Evolutionary conservation across 2,888 invertebrate species (phyloP).

Genomic region (Drosophila bunnanda): DNA sequence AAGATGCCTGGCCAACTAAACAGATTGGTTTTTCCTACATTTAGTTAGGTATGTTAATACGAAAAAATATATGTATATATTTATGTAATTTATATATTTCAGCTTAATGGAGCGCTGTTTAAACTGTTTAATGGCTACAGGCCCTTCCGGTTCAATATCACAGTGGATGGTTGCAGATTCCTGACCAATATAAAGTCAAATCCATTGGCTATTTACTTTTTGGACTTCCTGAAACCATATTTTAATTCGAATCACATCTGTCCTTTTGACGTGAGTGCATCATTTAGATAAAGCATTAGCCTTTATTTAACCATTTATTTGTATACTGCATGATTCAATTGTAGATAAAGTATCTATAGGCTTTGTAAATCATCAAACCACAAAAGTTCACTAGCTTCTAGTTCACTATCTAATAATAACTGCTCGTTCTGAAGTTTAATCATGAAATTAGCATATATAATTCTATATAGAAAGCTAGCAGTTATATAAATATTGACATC

Average conservation of each 20-base stretch:
- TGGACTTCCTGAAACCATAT: not conserved
- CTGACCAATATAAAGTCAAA: constrained; percentile 8
- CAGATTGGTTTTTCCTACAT: not conserved
- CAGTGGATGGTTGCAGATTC: constrained; percentile 24
- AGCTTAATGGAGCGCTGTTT: constrained; percentile 16
- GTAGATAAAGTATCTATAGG: not conserved
- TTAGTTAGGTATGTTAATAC: not conserved
- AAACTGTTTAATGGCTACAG: constrained; percentile 25
- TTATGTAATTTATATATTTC: not conserved
- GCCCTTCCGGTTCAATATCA: constrained; percentile 40
- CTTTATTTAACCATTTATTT: too few species aligned
- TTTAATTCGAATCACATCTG: constrained; percentile 25
- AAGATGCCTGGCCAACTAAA: not conserved
- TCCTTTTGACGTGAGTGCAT: constrained; percentile 13
- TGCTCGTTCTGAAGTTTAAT: too few species aligned
- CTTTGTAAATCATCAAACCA: not conserved
- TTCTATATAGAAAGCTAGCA: not conserved
- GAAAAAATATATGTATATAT: not conserved
- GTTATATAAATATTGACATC: not conserved
- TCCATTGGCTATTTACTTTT: not conserved
- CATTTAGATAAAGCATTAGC: not conserved
- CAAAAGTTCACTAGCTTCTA: too few species aligned
- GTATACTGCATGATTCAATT: not conserved
- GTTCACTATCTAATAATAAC: too few species aligned
- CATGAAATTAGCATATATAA: too few species aligned